These are phyloP conservation scores for Acronicta alni DNA, from an alignment of 2,888 invertebrate genomes.

Conservation along the genomic window DNA sequence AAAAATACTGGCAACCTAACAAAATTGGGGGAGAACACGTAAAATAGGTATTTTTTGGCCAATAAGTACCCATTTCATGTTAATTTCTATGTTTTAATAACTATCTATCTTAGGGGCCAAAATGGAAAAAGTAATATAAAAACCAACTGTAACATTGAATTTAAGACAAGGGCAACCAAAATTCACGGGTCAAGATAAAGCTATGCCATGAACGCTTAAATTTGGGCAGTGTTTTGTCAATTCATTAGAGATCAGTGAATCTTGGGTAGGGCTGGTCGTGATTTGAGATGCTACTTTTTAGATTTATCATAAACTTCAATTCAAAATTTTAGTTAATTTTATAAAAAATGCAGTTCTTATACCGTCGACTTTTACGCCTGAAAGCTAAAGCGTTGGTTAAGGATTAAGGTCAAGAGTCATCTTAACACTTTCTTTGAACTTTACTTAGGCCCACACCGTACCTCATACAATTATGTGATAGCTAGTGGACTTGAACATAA, in stretches of 20 bases:
- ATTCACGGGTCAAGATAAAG: conserved; percentile 36
- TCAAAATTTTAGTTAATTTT: conserved; percentile 16
- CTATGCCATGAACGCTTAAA: conserved; percentile 38
- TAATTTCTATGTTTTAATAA: too few species aligned
- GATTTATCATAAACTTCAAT: conserved; percentile 13
- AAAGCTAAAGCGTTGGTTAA: conserved; percentile 46
- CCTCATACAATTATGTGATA: conserved; percentile 14
- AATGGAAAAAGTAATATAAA: too few species aligned
- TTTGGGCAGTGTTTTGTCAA: conserved; percentile 65
- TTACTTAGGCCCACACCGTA: conserved; percentile 40
- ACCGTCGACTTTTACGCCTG: conserved; percentile 18
- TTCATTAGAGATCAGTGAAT: conserved; percentile 68
- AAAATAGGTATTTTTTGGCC: too few species aligned
- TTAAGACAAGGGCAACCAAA: conserved; percentile 20
- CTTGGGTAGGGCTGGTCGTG: conserved; percentile 25
- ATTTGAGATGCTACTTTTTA: conserved; percentile 25
- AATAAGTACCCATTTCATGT: too few species aligned
- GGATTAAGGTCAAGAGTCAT: conserved; percentile 44
- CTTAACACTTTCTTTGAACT: conserved; percentile 45
- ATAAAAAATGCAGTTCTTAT: conserved; percentile 21
- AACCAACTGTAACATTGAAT: neutral
- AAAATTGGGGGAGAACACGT: too few species aligned
- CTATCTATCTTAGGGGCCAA: too few species aligned
- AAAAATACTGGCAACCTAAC: conserved; percentile 8
- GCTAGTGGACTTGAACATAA: conserved; percentile 17